Evolutionary conservation across 2,113 vertebrate genomes (phyloP), one percentile per base, ranked within the genome.

Genomic region (Coreoperca whiteheadi): DNA sequence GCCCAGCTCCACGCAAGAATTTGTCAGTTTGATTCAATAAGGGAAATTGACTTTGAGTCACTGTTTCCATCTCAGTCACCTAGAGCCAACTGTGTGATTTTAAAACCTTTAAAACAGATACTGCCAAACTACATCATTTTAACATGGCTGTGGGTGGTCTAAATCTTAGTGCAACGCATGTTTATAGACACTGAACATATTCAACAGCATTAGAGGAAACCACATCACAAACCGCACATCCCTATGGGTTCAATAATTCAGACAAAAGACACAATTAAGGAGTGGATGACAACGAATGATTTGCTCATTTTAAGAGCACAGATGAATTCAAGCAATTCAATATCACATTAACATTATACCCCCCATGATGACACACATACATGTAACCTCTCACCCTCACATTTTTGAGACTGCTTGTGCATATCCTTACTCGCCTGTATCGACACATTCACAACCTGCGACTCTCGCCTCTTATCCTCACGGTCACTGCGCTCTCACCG

Each of bases 11-110:
- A 59, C 16, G 0, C 30, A 51, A 64, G 14, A 60, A 59, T 46
- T 67, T 82, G 59, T 7, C 50, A 61, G 81, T 71, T 75, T 77
- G 56, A 69, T 51, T 60, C 63, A 75, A 57, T 77, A 18, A 51
- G 25, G 32, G 59, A 64, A 78, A 84, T 51, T 1, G 43, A 77
- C 25, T 82, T 30, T 39, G 46, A 77, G 71, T n/a, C 28, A 14
- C 28, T 37, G 37, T 51, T 79, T 48, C 60, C 30, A 37, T 61
- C 60, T 30, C 41, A 15, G 51, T 69, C 66, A 64, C 69, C 16
- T 1, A 48, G 32, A 86, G 71, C 32, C 48, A 23, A 59, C 20
- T 21, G 21, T 1, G 43, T 30, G 32, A 53, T 72, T 84, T 77
- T 46, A 70, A 51, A 76, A 8, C 37, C 25, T 59, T 63, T 8